Percentiles rank a stretch among this genome's conserved stretches.
These are phyloP conservation scores for Agrochola lota DNA, from an alignment of 2,888 invertebrate genomes.

Conservation along the genomic window DNA sequence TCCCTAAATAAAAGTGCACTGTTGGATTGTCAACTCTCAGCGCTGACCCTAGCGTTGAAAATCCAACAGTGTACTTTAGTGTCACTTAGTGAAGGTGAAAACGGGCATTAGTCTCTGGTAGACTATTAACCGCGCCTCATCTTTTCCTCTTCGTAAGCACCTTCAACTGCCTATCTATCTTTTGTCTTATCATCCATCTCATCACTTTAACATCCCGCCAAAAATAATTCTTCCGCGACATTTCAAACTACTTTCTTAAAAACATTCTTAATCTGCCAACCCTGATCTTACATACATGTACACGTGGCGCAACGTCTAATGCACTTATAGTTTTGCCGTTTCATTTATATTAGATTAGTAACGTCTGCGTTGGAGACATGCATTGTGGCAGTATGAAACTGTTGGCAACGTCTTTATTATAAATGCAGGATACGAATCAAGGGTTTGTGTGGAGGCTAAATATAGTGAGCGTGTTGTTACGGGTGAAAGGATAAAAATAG, in stretches of 20 bases:
- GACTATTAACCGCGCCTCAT: not conserved
- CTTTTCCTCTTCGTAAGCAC: not conserved
- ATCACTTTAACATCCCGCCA: not conserved
- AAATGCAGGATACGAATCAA: constrained; percentile 8
- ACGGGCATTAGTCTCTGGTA: not conserved
- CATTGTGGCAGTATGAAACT: constrained; percentile 38
- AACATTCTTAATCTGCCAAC: constrained; percentile 14
- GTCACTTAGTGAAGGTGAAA: too few relatives aligned
- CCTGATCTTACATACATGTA: constrained; percentile 26
- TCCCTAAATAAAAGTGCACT: too few relatives aligned
- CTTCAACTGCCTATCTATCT: too few relatives aligned
- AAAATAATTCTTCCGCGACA: not conserved
- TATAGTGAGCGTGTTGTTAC: constrained; percentile 2
- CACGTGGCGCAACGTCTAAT: constrained; percentile 37
- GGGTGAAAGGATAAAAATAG: not conserved
- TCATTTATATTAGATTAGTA: constrained; percentile 62
- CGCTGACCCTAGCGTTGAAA: too few relatives aligned
- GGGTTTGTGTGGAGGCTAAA: not conserved
- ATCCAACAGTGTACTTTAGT: too few relatives aligned
- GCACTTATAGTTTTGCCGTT: constrained; percentile 60
- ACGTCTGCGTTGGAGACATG: constrained; percentile 47
- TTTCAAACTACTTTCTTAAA: not conserved
- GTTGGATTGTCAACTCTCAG: too few relatives aligned
- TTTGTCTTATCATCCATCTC: too few relatives aligned
- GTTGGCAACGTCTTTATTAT: constrained; percentile 22